Evolutionary conservation across 1,140 invertebrate genomes (phyloP).

Genomic region (Physella acuta): DNA sequence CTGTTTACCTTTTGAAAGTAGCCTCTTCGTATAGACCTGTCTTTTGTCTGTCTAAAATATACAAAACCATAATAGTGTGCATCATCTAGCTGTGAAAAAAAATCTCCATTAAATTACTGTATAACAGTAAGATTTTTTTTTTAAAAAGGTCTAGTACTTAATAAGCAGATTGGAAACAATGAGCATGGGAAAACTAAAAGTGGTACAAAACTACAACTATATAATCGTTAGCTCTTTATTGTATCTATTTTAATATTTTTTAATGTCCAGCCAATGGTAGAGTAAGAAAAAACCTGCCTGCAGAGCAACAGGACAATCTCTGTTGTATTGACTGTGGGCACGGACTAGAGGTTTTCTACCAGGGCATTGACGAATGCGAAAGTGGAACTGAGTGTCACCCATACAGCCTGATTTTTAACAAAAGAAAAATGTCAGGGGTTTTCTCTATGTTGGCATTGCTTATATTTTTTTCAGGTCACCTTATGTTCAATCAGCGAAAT

Average conservation of each 20-base stretch:
- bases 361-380: conserved; percentile 73
- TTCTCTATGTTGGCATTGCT: too few species aligned
- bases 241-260: too few species aligned
- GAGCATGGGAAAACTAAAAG: too few species aligned
- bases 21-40: conserved; percentile 86
- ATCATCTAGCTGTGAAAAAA: conserved; percentile 53
- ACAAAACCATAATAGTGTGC: conserved; percentile 86
- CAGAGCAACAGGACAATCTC: conserved; percentile 55
- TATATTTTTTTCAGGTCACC: too few species aligned
- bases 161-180: too few species aligned
- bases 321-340: conserved; percentile 61
- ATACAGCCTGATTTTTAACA: conserved; percentile 75
- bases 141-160: too few species aligned
- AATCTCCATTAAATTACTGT: conserved; percentile 1
- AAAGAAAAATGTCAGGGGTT: background rate
- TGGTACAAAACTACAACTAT: too few species aligned
- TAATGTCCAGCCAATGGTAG: too few species aligned
- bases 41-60: conserved; percentile 97
- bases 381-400: conserved; percentile 96
- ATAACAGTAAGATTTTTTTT: too few species aligned
- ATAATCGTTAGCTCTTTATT: too few species aligned
- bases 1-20: conserved; percentile 92
- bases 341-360: conserved; percentile 44
- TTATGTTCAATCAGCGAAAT: too few species aligned
- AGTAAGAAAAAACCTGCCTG: conserved; percentile 50